Evolutionary conservation across 2,797 vertebrate species (phyloP).

Genomic region (Pogonophryne albipinna): DNA sequence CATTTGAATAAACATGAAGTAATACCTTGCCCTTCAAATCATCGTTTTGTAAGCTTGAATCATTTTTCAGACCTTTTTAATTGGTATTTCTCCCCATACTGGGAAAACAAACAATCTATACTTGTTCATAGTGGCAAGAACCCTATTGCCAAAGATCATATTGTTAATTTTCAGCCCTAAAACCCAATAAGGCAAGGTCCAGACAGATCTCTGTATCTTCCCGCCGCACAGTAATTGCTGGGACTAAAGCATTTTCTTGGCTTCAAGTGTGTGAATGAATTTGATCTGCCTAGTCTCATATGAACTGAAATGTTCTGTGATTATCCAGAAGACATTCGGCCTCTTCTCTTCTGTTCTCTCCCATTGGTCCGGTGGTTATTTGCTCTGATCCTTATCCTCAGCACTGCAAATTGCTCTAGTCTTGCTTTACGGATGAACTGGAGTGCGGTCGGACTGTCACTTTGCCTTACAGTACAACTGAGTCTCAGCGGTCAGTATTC

Average conservation of each 20-base stretch:
- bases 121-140: background rate
- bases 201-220: conserved; percentile 22
- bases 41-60: background rate
- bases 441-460: conserved; percentile 53
- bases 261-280: conserved; percentile 15
- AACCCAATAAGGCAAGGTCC: background rate
- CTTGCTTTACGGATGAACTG: conserved; percentile 51
- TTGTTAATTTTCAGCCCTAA: conserved; percentile 10
- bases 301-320: conserved; percentile 37
- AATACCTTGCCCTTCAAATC: background rate
- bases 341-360: conserved; percentile 10
- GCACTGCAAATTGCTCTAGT: conserved; percentile 53
- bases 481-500: conserved; percentile 41
- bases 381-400: conserved; percentile 48
- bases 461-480: conserved; percentile 42
- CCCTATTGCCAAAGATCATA: background rate
- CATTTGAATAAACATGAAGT: background rate
- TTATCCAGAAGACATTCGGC: conserved; percentile 39
- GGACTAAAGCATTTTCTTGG: conserved; percentile 45
- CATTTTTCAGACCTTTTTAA: too few relatives aligned
- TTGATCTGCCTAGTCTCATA: conserved; percentile 11
- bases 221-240: conserved; percentile 36
- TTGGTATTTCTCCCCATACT: background rate
- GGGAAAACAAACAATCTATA: background rate
- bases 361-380: conserved; percentile 47